A percentile compares a stretch with the other conserved stretches of the same genome.
These are phyloP conservation scores for Holacanthus passer DNA, from an alignment of 2,113 vertebrate species.

Conservation along the genomic window DNA sequence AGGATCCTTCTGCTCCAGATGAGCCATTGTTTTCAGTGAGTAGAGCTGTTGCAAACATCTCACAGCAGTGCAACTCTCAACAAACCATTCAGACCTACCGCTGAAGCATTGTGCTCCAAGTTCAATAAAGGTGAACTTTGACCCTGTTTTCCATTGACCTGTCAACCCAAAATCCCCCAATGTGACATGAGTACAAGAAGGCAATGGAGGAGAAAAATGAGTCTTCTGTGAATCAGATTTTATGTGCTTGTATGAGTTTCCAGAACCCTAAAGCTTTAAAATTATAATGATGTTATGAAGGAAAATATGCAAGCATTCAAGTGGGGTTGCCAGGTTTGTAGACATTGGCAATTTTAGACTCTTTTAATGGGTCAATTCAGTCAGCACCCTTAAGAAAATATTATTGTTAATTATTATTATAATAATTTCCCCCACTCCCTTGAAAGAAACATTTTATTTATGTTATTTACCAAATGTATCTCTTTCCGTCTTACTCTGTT, in stretches of 20 bases:
- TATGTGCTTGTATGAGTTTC: neutral
- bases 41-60: conserved; percentile 15
- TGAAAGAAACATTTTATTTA: too few relatives aligned
- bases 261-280: neutral
- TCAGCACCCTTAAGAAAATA: too few relatives aligned
- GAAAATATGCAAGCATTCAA: neutral
- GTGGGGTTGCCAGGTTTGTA: conserved; percentile 5
- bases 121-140: conserved; percentile 35
- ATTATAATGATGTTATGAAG: neutral
- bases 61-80: neutral
- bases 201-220: neutral
- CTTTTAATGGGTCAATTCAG: too few relatives aligned
- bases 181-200: conserved; percentile 6
- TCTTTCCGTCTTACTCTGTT: too few relatives aligned
- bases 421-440: too few relatives aligned
- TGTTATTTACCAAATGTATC: too few relatives aligned
- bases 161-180: conserved; percentile 2
- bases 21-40: conserved; percentile 37
- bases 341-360: too few relatives aligned
- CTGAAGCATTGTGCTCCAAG: conserved; percentile 30
- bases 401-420: too few relatives aligned
- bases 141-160: conserved; percentile 30
- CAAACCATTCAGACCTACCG: conserved; percentile 32
- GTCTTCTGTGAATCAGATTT: neutral
- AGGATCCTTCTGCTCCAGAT: conserved; percentile 46